Evolutionary conservation across 37 sponge, comb jelly and placozoan species (phyloP), one percentile per base, ranked within the genome.

Genomic region (Spongia lamella): DNA sequence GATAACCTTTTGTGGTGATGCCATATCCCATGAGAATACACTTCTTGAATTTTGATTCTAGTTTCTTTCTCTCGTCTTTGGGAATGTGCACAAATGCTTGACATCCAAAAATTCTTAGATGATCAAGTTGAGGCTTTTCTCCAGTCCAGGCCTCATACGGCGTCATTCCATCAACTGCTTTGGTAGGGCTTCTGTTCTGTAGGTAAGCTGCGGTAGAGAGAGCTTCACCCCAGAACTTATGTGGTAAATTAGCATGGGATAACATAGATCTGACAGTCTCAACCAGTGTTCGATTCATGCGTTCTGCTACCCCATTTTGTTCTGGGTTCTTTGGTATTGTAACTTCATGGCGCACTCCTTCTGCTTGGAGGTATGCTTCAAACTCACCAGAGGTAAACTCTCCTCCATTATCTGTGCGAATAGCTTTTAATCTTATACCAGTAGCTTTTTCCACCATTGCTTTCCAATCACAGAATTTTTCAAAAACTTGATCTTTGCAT

Each of bases 1-100:
- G 22, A 34, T 84, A 84, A 15, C 85, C 79, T 56, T 84, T 84
- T 19, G 43, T 55, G 37, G 49, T 33, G 29, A 25, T 40, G 20
- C 70, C 76, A 64, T 86, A 73, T 9, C 75, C 74, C 64, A 75
- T 43, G 61, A 80, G 61, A 19, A 56, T 66, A 62, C 68, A 80
- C 36, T 47, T 86, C 70, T 31, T 80, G n/a, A 50, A 43, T 50
- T 67, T 67, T 22, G 4, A 26, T 22, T 67, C 68, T 7, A 67
- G 68, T 26, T 67, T 67, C 11, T 50, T 50, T 6, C 47, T 2
- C 11, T 67, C 13, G 47, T 67, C 47, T 3, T 67, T 67, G n/a
- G 13, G 47, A 32, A 38, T 7, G 38, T 67, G 68, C 2, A 25
- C 3, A 2, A 39, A 35, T 15, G 66, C 66, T 40, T 65, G 13